These are phyloP conservation scores for Sebastes diaconus DNA, from an alignment of 2,797 vertebrate species.

Conservation along the genomic window DNA sequence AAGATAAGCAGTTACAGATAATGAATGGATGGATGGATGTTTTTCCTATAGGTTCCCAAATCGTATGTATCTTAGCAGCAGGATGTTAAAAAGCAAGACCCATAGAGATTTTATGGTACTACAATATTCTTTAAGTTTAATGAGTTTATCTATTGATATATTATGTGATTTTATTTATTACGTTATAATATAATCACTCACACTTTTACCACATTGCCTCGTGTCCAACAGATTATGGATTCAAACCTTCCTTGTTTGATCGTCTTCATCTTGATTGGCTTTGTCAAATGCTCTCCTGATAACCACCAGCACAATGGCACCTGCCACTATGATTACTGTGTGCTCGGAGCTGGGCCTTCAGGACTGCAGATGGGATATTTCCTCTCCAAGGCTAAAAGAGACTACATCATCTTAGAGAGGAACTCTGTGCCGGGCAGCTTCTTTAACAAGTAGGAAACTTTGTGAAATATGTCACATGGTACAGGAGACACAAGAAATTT, in stretches of 20 bases:
- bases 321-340: slow-evolving; percentile 87
- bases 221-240: slow-evolving; percentile 70
- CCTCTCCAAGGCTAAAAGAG: slow-evolving; percentile 84
- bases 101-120: not conserved
- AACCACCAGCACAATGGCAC: slow-evolving; percentile 45
- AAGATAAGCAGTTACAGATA: too few species aligned
- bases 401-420: slow-evolving; percentile 92
- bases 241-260: slow-evolving; percentile 40
- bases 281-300: slow-evolving; percentile 42
- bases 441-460: slow-evolving; percentile 81
- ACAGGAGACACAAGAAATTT: not conserved
- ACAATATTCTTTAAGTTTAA: not conserved
- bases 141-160: not conserved
- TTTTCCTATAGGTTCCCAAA: too few species aligned
- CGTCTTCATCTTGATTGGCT: slow-evolving; percentile 56
- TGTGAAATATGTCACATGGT: not conserved
- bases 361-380: slow-evolving; percentile 94
- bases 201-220: not conserved
- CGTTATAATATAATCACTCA: not conserved
- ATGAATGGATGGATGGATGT: too few species aligned
- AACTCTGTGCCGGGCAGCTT: slow-evolving; percentile 89
- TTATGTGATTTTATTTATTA: not conserved
- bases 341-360: slow-evolving; percentile 92
- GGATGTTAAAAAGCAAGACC: too few species aligned
- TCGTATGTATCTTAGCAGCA: too few species aligned